Evolutionary conservation across 2,113 vertebrate genomes (phyloP).

Genomic region (Lophius piscatorius): DNA sequence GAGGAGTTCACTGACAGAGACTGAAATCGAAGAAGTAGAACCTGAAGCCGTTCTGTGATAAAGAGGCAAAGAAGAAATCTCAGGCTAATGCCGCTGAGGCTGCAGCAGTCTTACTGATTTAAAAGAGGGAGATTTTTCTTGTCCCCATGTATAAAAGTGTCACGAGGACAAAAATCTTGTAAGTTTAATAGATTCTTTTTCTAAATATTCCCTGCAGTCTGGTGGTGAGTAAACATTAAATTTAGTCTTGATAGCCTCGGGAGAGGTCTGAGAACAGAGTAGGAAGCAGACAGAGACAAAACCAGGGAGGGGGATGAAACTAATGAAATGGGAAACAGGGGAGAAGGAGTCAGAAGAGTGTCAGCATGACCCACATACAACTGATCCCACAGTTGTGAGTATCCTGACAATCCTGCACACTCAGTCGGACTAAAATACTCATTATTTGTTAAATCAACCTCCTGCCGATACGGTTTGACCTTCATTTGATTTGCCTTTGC

Average conservation of each 20-base stretch:
- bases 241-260: conserved; percentile 29
- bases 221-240: conserved; percentile 42
- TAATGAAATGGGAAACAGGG: conserved; percentile 42
- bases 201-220: neutral
- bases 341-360: conserved; percentile 4
- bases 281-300: conserved; percentile 21
- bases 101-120: neutral
- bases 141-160: neutral
- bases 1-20: no score
- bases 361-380: conserved; percentile 44
- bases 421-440: conserved; percentile 1
- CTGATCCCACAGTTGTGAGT: conserved; percentile 40
- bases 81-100: neutral
- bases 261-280: conserved; percentile 34
- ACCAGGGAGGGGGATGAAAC: conserved; percentile 20
- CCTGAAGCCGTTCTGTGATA: neutral
- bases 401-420: conserved; percentile 13
- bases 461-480: neutral
- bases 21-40: neutral
- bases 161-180: neutral
- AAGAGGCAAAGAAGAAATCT: neutral
- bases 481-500: conserved; percentile 1
- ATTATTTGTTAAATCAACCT: conserved; percentile 30
- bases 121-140: neutral
- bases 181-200: neutral